Evolutionary conservation across 2,113 vertebrate species (phyloP), one percentile per base, ranked within the genome.

Genomic region (Procavia capensis): DNA sequence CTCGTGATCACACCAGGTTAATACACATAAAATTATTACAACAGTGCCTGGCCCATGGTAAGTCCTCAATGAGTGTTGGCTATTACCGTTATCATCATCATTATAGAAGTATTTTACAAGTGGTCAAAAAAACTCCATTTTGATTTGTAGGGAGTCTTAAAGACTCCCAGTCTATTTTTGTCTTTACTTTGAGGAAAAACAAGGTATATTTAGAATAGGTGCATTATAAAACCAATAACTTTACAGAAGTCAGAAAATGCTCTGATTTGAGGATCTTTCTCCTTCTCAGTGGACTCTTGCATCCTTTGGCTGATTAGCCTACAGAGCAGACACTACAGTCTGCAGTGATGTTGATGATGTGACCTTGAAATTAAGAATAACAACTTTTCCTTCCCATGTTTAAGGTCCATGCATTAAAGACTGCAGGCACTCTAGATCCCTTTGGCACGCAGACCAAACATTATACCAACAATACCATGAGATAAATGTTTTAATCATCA

Each of bases 151-250:
- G 75, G 41, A 81, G 54, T 39, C 72, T 66, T 74, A 79, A 87
- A 75, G 61, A 29, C 29, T 8, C 41, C 31, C 25, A 36, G 59
- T 54, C 76, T 91, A 88, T 80, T 39, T 80, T 74, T 57, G 39
- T 92, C 43, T 92, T 96, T 90, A 85, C 61, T 85, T 96, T 90
- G 78, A 88, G 66, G 34, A 87, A 91, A 95, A 79, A 50, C 45
- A 88, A 76, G 88, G 41, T 47, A 66, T 47, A 70, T 36, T 66
- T 93, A 75, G 70, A 39, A 72, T 47, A 80, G 27, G 36, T 74
- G 63, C 78, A 59, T 54, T 89, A 39, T 45, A 76, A 66, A 82
- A 88, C 72, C 50, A 84, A 7, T 57, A 47, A 68, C 81, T 87
- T 91, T 68, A 50, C 39, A 64, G 90, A 34, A 84, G 61, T 90